Evolutionary conservation across 2,797 vertebrate species (phyloP).

Genomic region (Meda fulgida): DNA sequence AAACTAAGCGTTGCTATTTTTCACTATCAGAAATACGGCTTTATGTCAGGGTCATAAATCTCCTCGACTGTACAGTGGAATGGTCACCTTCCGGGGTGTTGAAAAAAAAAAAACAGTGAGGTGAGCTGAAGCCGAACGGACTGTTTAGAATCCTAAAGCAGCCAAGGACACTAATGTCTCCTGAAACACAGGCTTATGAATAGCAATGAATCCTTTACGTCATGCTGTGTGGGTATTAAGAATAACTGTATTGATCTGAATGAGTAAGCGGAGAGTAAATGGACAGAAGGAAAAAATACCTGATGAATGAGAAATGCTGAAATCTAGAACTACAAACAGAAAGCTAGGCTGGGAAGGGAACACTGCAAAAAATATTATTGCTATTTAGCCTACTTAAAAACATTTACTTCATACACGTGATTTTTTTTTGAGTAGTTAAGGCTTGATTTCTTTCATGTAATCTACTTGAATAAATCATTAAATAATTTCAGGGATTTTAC

Average conservation of each 20-base stretch:
- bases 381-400: too few relatives aligned
- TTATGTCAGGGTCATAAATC: slow-evolving; percentile 46
- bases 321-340: not conserved
- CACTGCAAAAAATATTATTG: too few relatives aligned
- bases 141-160: slow-evolving; percentile 38
- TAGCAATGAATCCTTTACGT: slow-evolving; percentile 54
- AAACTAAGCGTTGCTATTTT: slow-evolving; percentile 46
- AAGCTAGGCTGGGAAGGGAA: not conserved
- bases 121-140: slow-evolving; percentile 31
- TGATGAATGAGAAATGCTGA: slow-evolving; percentile 2
- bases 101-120: slow-evolving; percentile 34
- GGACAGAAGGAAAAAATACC: not conserved
- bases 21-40: slow-evolving; percentile 50
- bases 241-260: slow-evolving; percentile 44
- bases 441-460: too few relatives aligned
- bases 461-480: too few relatives aligned
- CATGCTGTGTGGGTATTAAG: slow-evolving; percentile 45
- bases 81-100: slow-evolving; percentile 43
- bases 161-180: slow-evolving; percentile 60
- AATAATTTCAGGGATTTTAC: too few relatives aligned
- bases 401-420: too few relatives aligned
- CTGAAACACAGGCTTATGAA: slow-evolving; percentile 52
- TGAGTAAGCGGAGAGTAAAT: slow-evolving; percentile 20
- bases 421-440: too few relatives aligned
- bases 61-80: slow-evolving; percentile 34